These are phyloP conservation scores for Bimastos eiseni DNA, from an alignment of 2,888 invertebrate species.

Conservation along the genomic window DNA sequence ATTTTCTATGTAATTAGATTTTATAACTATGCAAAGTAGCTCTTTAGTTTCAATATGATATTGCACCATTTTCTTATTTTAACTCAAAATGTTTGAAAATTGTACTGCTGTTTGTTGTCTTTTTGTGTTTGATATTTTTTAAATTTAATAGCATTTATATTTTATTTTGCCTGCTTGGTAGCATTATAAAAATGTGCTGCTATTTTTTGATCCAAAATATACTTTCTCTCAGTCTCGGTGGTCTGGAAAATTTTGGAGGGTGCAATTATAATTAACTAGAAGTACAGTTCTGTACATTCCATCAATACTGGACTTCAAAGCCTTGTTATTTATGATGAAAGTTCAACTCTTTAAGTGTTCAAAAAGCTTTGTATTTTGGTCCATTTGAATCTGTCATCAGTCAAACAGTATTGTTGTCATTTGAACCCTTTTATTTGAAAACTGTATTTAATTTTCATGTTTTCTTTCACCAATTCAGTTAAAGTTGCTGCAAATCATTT, in stretches of 20 bases:
- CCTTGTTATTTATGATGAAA: not conserved
- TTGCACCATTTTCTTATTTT: not conserved
- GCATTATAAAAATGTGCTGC: not conserved
- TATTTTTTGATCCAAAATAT: too few relatives aligned
- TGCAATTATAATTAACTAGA: not conserved
- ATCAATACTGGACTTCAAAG: not conserved
- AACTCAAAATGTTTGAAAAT: not conserved
- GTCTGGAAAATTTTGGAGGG: not conserved
- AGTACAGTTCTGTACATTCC: not conserved
- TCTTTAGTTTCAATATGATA: not conserved
- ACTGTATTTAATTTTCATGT: not conserved
- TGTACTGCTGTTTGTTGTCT: not conserved
- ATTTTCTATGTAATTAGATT: too few relatives aligned
- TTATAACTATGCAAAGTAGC: not conserved
- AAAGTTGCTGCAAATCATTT: not conserved
- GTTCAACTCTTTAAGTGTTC: not conserved
- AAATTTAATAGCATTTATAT: not conserved
- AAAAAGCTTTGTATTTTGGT: not conserved
- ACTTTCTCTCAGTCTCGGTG: not conserved
- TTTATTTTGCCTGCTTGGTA: not conserved
- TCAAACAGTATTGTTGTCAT: not conserved
- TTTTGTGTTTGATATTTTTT: not conserved
- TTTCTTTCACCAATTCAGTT: not conserved
- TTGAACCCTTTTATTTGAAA: not conserved
- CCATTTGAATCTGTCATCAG: not conserved